Conservation (phyloP, 2,888 invertebrate species). For the Aethes cnicana region DNA sequence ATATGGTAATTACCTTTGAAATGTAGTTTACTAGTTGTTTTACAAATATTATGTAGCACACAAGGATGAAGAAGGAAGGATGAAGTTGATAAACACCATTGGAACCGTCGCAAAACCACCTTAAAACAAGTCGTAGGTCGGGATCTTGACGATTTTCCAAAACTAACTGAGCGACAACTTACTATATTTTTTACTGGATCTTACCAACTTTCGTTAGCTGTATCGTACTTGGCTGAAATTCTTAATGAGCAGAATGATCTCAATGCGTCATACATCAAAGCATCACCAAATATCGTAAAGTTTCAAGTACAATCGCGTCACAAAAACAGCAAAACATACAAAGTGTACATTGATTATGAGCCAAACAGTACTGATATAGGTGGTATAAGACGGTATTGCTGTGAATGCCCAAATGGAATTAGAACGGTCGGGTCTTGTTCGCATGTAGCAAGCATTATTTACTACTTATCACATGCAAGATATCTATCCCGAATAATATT, state of each 20-base stretch:
- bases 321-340: conserved; percentile 3
- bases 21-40: too few species aligned
- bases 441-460: conserved; percentile 3
- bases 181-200: neutral
- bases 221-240: conserved; percentile 1
- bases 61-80: too few species aligned
- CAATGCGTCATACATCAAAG: conserved; percentile 1
- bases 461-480: conserved; percentile 2
- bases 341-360: neutral
- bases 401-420: neutral
- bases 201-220: neutral
- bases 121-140: neutral
- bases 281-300: conserved; percentile 2
- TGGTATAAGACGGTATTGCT: conserved; percentile 1
- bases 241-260: conserved; percentile 4
- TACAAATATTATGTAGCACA: too few species aligned
- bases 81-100: neutral
- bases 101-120: conserved; percentile 2
- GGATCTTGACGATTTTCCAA: neutral
- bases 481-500: too few species aligned
- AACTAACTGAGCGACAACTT: conserved; percentile 3
- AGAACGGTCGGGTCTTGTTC: neutral
- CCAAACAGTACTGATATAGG: neutral
- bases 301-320: conserved; percentile 1
- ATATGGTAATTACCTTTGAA: too few species aligned